A percentile compares a stretch with the other conserved stretches of the same genome.
Conservation (phyloP, 2,113 vertebrate species). For the Eulacestoma nigropectus region DNA sequence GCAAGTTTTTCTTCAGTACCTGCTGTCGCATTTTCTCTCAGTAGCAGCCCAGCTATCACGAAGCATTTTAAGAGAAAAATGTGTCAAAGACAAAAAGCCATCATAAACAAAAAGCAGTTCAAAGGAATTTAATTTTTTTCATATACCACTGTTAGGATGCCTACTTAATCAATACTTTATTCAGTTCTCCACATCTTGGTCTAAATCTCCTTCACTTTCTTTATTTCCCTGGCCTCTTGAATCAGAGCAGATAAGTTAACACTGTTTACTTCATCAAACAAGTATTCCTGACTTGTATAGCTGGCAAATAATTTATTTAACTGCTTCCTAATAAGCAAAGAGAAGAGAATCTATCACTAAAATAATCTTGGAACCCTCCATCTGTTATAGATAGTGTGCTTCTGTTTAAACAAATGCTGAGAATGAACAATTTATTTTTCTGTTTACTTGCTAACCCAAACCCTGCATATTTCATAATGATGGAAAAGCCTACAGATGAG, state of each 20-base stretch:
- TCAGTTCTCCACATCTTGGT: not conserved
- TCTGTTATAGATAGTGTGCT: not conserved
- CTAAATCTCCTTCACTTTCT: not conserved
- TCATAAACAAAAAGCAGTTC: not conserved
- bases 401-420: not conserved
- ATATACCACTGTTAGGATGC: not conserved
- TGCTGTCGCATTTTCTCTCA: not conserved
- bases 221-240: not conserved
- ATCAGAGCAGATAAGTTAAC: not conserved
- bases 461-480: not conserved
- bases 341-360: not conserved
- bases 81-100: not conserved
- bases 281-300: not conserved
- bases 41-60: not conserved
- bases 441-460: not conserved
- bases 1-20: not conserved
- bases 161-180: not conserved
- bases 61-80: not conserved
- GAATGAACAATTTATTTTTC: conserved; percentile 14
- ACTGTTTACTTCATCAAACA: not conserved
- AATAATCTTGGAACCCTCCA: not conserved
- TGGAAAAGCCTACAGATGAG: not conserved
- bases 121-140: not conserved
- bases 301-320: not conserved
- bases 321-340: not conserved